phyloP scores from a whole-genome alignment of 2,113 vertebrate genomes.

The Toxotes jaculatrix region DNA sequence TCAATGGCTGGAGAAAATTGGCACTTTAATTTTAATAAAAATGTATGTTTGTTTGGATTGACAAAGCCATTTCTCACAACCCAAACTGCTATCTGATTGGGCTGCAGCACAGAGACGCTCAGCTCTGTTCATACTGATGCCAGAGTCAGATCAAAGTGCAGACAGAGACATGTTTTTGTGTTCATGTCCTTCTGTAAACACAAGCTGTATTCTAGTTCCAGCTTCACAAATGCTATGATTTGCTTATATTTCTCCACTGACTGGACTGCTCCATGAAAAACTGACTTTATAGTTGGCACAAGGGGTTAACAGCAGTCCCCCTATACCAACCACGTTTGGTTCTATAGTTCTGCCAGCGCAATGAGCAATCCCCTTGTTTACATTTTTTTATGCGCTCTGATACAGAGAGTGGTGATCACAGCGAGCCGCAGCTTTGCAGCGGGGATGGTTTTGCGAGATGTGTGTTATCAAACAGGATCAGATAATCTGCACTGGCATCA shows the following conservation, averaged over 20 bases:
- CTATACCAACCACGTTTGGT: not conserved
- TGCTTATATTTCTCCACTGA: not conserved
- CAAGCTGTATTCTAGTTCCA: not conserved
- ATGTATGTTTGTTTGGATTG: slow-evolving; percentile 50
- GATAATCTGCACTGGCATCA: not conserved
- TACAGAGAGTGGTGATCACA: not conserved
- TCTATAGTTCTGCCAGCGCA: too few species aligned
- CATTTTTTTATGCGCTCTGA: not conserved
- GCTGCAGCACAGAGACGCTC: slow-evolving; percentile 14
- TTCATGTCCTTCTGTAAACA: slow-evolving; percentile 6
- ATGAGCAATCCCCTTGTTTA: not conserved
- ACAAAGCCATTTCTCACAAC: slow-evolving; percentile 40
- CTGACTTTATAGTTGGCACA: not conserved
- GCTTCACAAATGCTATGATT: not conserved
- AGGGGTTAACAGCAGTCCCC: not conserved
- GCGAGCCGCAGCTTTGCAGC: not conserved
- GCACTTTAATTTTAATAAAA: slow-evolving; percentile 61
- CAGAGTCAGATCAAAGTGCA: slow-evolving; percentile 1
- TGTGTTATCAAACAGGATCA: not conserved
- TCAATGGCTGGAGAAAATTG: slow-evolving; percentile 64
- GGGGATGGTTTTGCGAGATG: not conserved
- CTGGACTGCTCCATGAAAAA: not conserved
- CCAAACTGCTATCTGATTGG: not conserved
- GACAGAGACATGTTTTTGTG: not conserved
- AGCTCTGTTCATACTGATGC: slow-evolving; percentile 5